These are phyloP conservation scores for Trinorchestia longiramus DNA, from an alignment of 1,140 invertebrate genomes.

Conservation along the genomic window DNA sequence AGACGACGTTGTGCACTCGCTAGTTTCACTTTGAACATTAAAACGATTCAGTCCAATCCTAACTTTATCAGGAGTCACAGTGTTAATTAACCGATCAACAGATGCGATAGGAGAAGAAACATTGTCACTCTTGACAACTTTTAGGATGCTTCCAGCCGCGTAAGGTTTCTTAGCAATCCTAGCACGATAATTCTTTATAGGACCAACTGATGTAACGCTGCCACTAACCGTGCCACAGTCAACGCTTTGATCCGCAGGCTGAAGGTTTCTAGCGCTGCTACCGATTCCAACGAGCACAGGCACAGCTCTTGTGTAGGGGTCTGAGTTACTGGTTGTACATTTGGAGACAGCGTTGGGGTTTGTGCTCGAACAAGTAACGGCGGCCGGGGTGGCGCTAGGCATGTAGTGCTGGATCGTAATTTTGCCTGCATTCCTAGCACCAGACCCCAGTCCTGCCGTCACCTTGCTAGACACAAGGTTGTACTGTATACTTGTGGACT, in stretches of 20 bases:
- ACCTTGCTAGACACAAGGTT: constrained; percentile 45
- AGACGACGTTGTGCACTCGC: neutral
- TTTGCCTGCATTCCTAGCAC: constrained; percentile 35
- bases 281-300: constrained; percentile 24
- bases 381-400: neutral
- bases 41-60: neutral
- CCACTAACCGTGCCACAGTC: neutral
- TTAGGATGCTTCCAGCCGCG: neutral
- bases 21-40: neutral
- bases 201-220: neutral
- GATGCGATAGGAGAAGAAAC: neutral
- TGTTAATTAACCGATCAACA: neutral
- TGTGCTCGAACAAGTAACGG: neutral
- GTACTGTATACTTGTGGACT: constrained; percentile 44
- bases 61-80: neutral
- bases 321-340: neutral
- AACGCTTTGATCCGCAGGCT: neutral
- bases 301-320: neutral
- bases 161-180: constrained; percentile 45
- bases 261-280: neutral
- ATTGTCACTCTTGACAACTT: constrained; percentile 33
- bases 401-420: constrained; percentile 45
- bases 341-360: constrained; percentile 36
- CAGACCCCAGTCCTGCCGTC: constrained; percentile 11
- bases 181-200: constrained; percentile 35